Conservation (phyloP, 64 coral and sea anemone species). For the Pachyseris speciosa region DNA sequence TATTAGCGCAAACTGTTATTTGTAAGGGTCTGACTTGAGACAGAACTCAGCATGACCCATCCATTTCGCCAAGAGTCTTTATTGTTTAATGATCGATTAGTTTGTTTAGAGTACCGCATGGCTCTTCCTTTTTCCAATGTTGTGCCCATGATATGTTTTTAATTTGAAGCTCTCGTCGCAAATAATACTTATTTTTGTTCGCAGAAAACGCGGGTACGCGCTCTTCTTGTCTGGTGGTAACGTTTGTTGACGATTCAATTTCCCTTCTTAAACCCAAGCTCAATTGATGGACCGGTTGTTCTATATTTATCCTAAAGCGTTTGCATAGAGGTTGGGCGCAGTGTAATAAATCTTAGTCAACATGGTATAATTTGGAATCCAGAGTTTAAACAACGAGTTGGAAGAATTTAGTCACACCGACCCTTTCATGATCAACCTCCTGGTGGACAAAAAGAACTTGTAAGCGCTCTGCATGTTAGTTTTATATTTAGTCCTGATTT, state of each 20-base stretch:
- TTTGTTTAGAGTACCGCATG: slow-evolving; percentile 6
- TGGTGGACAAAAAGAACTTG: not conserved
- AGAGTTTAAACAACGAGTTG: not conserved
- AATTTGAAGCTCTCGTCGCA: not conserved
- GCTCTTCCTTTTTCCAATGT: not conserved
- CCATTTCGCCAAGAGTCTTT: not conserved
- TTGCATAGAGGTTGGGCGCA: not conserved
- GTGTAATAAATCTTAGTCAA: not conserved
- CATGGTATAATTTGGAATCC: not conserved
- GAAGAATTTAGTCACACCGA: not conserved
- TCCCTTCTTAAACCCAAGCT: too few species aligned
- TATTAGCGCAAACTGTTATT: not conserved
- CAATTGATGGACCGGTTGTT: not conserved
- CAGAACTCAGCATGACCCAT: slow-evolving; percentile 19
- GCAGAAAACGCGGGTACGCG: too few species aligned
- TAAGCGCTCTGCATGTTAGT: not conserved
- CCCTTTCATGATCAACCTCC: not conserved
- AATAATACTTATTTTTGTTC: not conserved
- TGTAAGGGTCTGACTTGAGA: not conserved
- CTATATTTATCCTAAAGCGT: not conserved
- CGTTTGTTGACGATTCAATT: too few species aligned
- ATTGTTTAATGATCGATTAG: slow-evolving; percentile 51
- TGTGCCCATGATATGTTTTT: not conserved
- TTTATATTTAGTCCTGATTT: too few species aligned
- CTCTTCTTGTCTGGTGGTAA: too few species aligned